Evolutionary conservation across 2,888 invertebrate genomes (phyloP).

Genomic region (Acronicta aceris): DNA sequence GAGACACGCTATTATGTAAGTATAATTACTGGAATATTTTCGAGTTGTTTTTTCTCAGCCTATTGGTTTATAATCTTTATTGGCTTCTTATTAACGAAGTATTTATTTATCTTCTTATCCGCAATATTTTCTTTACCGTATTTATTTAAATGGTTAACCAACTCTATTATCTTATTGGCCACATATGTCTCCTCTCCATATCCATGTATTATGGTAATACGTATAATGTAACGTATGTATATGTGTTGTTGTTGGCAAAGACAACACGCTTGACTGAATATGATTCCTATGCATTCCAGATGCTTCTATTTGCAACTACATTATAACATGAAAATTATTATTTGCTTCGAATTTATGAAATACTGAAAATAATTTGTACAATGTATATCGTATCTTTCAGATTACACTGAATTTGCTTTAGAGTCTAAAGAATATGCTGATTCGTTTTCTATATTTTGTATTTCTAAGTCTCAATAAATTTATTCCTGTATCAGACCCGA

Average conservation of each 20-base stretch:
- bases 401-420: not conserved
- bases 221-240: no score
- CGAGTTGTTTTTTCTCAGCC: no score
- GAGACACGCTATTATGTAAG: no score
- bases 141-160: slow-evolving; percentile 3
- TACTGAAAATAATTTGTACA: slow-evolving; percentile 3
- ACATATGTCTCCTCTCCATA: not conserved
- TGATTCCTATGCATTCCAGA: slow-evolving; percentile 19
- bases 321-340: slow-evolving; percentile 5
- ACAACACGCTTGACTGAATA: slow-evolving; percentile 16
- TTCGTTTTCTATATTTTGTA: not conserved
- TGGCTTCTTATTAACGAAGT: not conserved
- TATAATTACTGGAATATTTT: no score
- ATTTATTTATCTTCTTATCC: not conserved
- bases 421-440: not conserved
- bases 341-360: slow-evolving; percentile 6
- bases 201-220: slow-evolving; percentile 24
- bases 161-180: not conserved
- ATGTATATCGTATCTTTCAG: not conserved
- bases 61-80: no score
- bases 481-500: not conserved
- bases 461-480: not conserved
- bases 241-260: slow-evolving; percentile 24
- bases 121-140: not conserved
- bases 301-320: slow-evolving; percentile 1